Evolutionary conservation across 2,888 invertebrate species (phyloP), one percentile per base, ranked within the genome.

Genomic region (Dicyrtoma fusca): DNA sequence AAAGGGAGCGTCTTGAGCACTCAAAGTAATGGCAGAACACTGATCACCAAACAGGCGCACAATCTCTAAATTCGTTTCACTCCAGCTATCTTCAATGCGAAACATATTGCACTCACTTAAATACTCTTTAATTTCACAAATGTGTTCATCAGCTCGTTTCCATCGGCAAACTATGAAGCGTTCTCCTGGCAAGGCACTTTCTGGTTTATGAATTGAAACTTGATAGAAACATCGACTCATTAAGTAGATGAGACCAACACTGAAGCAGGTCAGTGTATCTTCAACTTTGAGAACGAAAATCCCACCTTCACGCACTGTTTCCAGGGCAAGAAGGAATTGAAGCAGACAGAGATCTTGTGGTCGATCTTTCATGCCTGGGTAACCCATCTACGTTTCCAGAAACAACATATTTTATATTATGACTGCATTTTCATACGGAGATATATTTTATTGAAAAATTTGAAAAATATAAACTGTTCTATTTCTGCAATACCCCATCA

Each of bases 161-260:
- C 61, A 61, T 11, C 26, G 42, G 11, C 61, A 61, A n/a, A 61
- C 17, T 6, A 61, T 23, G 17, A 61, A 61, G 5, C 26, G 21
- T 17, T 61, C 61, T 1, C 61, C 61, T 10, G 61, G 61, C 17
- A 61, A 19, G 19, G 61, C 61, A 44, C 61, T 61, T 61, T 61
- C 61, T 4, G 61, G 61, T 42, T 61, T 61, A 17, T 61, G 42
- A 5, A 61, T 13, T 8, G 61, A 14, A 10, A 61, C 42, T 42
- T 61, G 26, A 13, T 14, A 42, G 42, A 61, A 61, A 42, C 61
- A 61, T 11, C 26, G 61, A 17, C 61, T 25, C 44, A 61, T 14
- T 14, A 42, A 61, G 42, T 42, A 61, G 14, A 61, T 42, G 14
- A 61, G 42, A 17, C 61, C 61, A 11, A 61, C 61, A n/a, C n/a